Conservation (phyloP, 1,140 invertebrate genomes). For the Euglossa dilemma region DNA sequence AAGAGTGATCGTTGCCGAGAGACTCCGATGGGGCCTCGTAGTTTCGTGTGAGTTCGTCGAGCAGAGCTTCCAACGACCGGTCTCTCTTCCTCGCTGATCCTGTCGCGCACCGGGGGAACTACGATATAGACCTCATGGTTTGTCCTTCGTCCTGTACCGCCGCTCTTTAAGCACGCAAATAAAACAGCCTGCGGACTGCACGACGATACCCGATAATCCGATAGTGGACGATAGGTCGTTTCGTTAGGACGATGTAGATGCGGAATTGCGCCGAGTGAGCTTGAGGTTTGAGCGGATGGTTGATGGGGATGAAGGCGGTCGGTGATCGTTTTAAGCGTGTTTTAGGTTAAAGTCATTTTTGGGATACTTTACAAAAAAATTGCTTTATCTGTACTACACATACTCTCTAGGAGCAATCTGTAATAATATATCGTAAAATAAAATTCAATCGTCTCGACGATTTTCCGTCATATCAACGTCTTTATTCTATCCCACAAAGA, state of each 20-base stretch:
- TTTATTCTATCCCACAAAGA: no score
- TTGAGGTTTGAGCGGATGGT: neutral
- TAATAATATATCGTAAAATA: no score
- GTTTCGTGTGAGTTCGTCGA: constrained; percentile 27
- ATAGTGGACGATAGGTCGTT: neutral
- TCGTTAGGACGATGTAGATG: neutral
- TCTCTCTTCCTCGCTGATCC: constrained; percentile 5
- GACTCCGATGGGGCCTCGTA: neutral
- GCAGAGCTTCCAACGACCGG: constrained; percentile 7
- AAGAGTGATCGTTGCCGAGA: constrained; percentile 6
- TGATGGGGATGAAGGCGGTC: no score
- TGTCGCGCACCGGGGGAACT: constrained; percentile 13
- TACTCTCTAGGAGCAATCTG: no score
- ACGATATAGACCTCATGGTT: constrained; percentile 77
- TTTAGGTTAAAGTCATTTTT: no score
- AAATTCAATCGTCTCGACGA: no score
- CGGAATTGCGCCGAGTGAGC: neutral
- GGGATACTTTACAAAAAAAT: no score
- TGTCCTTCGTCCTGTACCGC: constrained; percentile 56
- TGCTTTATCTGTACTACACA: no score
- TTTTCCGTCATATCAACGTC: no score
- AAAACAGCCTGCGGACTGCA: constrained; percentile 21
- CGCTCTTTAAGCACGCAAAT: constrained; percentile 41
- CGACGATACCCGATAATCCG: constrained; percentile 42
- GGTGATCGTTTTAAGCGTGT: no score